Conservation (phyloP, 2,888 invertebrate species). For the Balanococcus diminutus region DNA sequence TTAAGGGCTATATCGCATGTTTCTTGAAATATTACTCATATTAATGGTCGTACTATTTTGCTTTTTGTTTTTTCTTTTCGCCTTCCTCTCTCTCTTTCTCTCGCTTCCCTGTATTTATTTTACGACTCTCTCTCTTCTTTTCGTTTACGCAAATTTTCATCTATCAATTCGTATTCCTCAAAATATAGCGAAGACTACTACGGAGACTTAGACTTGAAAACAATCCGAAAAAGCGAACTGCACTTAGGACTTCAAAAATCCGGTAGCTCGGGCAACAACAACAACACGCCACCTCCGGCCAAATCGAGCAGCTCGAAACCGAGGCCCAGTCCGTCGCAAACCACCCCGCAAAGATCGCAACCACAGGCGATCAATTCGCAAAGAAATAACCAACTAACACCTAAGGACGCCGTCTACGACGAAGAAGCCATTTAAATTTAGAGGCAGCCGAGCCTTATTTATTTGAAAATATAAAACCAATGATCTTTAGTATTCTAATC, state of each 20-base stretch:
- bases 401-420: conserved; percentile 51
- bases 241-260: conserved; percentile 69
- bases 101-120: background rate
- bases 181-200: conserved; percentile 92
- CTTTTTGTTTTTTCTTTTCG: conserved; percentile 24
- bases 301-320: conserved; percentile 44
- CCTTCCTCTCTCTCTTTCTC: background rate
- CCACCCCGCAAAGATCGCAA: conserved; percentile 45
- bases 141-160: background rate
- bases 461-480: conserved; percentile 2
- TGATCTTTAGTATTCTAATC: conserved; percentile 1
- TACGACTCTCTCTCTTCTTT: background rate
- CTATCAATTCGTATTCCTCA: background rate
- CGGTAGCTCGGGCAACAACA: conserved; percentile 15
- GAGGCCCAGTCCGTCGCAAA: background rate
- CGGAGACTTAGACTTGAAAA: conserved; percentile 92
- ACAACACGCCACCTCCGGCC: conserved; percentile 52
- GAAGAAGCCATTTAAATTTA: conserved; percentile 43
- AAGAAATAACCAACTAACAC: conserved; percentile 44
- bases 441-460: background rate
- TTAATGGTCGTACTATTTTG: background rate
- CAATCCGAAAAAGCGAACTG: conserved; percentile 91
- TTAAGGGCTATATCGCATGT: conserved; percentile 24
- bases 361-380: conserved; percentile 42
- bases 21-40: background rate